Percentiles rank a stretch among this genome's conserved stretches.
Conservation (phyloP, 2,797 vertebrate genomes). For the Alectoris magna region DNA sequence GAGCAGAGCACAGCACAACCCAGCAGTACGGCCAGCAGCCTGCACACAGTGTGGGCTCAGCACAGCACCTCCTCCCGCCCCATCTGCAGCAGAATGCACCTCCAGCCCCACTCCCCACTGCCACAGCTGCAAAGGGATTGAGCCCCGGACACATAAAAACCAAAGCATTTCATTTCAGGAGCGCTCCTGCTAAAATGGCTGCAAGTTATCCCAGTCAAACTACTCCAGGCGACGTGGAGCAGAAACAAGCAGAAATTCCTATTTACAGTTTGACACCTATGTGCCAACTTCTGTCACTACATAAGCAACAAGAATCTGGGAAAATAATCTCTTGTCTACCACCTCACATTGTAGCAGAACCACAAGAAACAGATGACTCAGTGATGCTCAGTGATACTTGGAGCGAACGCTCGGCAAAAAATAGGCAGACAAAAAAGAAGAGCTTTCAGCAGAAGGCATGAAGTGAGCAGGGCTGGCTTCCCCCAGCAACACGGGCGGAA, state of each 20-base stretch:
- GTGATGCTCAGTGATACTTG: background rate
- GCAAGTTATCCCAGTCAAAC: background rate
- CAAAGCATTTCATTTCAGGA: background rate
- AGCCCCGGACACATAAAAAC: accelerated
- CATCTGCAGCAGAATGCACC: background rate
- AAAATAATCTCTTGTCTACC: background rate
- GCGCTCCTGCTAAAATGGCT: accelerated
- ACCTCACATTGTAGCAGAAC: background rate
- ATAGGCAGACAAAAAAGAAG: background rate
- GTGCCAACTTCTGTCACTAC: background rate
- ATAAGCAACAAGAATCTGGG: background rate
- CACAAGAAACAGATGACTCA: accelerated
- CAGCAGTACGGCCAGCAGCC: background rate
- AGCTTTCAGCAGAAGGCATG: background rate
- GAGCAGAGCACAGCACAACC: background rate
- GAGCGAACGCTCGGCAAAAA: accelerated
- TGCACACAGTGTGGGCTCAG: background rate
- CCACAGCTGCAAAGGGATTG: accelerated
- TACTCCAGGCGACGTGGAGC: accelerated
- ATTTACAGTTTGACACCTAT: accelerated
- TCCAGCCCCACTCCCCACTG: accelerated
- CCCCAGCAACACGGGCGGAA: background rate
- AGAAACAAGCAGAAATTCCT: background rate
- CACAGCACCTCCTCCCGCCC: background rate
- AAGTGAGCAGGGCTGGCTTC: no score